Evolutionary conservation across 1,140 invertebrate genomes (phyloP).

Genomic region (Zaprionus camerounensis): DNA sequence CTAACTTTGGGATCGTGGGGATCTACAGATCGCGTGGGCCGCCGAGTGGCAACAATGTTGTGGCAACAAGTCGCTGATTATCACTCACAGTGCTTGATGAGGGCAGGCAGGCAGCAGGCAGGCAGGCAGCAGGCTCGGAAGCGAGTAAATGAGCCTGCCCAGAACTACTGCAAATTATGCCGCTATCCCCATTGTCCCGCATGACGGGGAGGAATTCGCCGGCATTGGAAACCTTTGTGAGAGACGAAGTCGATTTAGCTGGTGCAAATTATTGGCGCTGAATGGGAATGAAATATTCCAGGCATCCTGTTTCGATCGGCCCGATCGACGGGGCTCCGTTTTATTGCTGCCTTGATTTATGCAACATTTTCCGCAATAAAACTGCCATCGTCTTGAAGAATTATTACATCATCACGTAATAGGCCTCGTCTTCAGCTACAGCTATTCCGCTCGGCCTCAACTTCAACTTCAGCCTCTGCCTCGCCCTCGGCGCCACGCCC

Average conservation of each 20-base stretch:
- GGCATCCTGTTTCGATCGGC: slow-evolving; percentile 66
- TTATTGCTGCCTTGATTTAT: slow-evolving; percentile 80
- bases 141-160: slow-evolving; percentile 48
- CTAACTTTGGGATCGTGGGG: slow-evolving; percentile 23
- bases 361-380: slow-evolving; percentile 80
- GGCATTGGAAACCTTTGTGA: slow-evolving; percentile 46
- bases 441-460: slow-evolving; percentile 20
- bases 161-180: slow-evolving; percentile 53
- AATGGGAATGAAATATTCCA: slow-evolving; percentile 64
- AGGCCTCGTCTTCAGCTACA: slow-evolving; percentile 42
- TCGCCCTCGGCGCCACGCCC: slow-evolving; percentile 65
- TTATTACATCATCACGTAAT: slow-evolving; percentile 82
- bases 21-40: slow-evolving; percentile 51
- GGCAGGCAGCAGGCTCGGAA: slow-evolving; percentile 16
- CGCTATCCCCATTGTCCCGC: slow-evolving; percentile 55
- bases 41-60: slow-evolving; percentile 66
- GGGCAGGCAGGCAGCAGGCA: slow-evolving; percentile 7
- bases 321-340: slow-evolving; percentile 59
- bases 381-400: slow-evolving; percentile 75
- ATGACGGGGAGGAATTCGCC: slow-evolving; percentile 61
- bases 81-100: slow-evolving; percentile 51
- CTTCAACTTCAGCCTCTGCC: slow-evolving; percentile 29
- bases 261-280: slow-evolving; percentile 62
- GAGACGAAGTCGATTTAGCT: slow-evolving; percentile 38
- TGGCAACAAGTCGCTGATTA: slow-evolving; percentile 62